Base-by-base conservation (phyloP, 2,113 vertebrate species). In the Puma concolor region DNA sequence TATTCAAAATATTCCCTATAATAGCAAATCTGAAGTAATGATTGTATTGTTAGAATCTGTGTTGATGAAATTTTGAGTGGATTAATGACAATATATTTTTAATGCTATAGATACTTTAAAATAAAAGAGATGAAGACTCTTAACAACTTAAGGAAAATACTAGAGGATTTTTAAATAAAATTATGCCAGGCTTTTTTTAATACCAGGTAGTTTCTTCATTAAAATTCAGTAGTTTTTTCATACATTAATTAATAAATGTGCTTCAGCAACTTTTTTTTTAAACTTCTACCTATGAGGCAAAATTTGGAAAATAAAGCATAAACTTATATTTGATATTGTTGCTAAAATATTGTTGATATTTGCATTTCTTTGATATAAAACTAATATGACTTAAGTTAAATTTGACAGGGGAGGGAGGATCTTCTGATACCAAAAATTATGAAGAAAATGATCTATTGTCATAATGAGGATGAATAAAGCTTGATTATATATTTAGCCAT, bases 31-130 rank as follows among this genome's bases (percentile, higher is more conserved):
- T 92, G 67, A 95, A 71, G 11, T 69, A 82, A 25, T 92, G 52
- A 77, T 95, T 91, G 7, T 60, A 84, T 31, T 83, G 91, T 81
- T 97, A 94, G 67, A 95, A 41, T 69, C 87, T 86, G 31, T 95
- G 48, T 36, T 95, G 83, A 89, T 94, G 72, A 96, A 84, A 88
- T 95, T 97, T 97, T 94, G 60, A 82, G 90, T 16, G 50, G 76
- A 91, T 72, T 12, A 94, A 66, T 66, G 52, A 60, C 88, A 85
- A 91, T 41, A 36, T 33, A 87, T 81, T 54, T 85, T 63, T 94
- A 86, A 81, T 64, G 54, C 63, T 64, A 14, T 64, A 81, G n/a
- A 41, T 67, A 57, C 29, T 69, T 89, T 67, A 17, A 94, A 91
- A 60, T 72, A 50, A 52, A 86, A 91, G 31, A 54, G 13, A 16